Conservation (phyloP, 30 jellyfish, hydroid and myxozoan species). For the Pseudorhiza aurosa region DNA sequence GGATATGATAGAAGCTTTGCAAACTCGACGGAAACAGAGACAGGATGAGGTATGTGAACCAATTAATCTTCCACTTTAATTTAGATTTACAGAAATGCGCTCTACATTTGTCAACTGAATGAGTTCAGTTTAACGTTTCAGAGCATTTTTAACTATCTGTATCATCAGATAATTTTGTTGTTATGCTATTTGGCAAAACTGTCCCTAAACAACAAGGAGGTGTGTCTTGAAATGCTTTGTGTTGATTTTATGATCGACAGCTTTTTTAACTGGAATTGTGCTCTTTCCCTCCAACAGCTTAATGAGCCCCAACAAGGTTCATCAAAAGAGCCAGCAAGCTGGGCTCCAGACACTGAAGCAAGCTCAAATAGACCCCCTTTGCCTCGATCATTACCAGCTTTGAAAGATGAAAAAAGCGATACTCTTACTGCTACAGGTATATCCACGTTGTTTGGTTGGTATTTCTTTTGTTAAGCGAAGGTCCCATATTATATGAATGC, state of each 20-base stretch:
- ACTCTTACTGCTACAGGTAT: too few relatives aligned
- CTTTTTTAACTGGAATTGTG: too few relatives aligned
- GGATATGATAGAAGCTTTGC: constrained; percentile 74
- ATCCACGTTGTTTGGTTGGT: too few relatives aligned
- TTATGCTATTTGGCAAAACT: neutral
- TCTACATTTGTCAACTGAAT: too few relatives aligned
- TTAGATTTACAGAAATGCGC: too few relatives aligned
- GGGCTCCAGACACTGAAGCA: constrained; percentile 8
- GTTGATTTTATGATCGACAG: neutral
- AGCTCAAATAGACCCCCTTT: constrained; percentile 23
- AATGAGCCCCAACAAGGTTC: constrained; percentile 45
- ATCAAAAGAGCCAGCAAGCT: constrained; percentile 8
- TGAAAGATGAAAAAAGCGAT: constrained; percentile 20
- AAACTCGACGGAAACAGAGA: constrained; percentile 73
- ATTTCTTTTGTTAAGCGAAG: too few relatives aligned
- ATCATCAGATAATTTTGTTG: neutral
- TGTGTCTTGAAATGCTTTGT: too few relatives aligned
- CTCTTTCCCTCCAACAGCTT: constrained; percentile 3
- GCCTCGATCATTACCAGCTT: constrained; percentile 50
- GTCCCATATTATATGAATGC: too few relatives aligned
- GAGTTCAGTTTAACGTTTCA: too few relatives aligned
- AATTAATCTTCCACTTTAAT: too few relatives aligned
- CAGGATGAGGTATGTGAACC: constrained; percentile 75
- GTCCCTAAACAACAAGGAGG: too few relatives aligned
- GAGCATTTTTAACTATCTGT: neutral